These are phyloP conservation scores for Edolisoma coerulescens DNA, from an alignment of 2,113 vertebrate genomes.

Conservation along the genomic window DNA sequence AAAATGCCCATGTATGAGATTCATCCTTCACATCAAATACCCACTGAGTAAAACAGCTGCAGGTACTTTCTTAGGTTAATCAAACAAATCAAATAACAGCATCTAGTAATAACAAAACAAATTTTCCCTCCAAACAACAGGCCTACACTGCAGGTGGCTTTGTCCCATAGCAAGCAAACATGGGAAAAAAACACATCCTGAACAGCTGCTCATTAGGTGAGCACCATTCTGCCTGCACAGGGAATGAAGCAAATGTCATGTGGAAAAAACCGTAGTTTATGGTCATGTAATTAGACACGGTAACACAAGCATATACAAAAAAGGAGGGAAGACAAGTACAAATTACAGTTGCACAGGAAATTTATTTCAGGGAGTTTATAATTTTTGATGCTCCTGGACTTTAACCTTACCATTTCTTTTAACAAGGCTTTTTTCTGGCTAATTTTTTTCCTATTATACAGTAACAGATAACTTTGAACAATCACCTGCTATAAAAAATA, in stretches of 20 bases:
- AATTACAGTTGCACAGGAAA: constrained; percentile 14
- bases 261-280: not conserved
- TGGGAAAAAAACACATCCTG: not conserved
- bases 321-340: constrained; percentile 15
- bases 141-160: not conserved
- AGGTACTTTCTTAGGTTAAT: constrained; percentile 32
- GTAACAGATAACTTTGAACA: not conserved
- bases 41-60: constrained; percentile 13
- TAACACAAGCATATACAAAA: not conserved
- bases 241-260: constrained; percentile 2
- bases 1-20: not conserved
- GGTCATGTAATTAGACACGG: not conserved
- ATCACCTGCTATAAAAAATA: not conserved
- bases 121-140: constrained; percentile 18
- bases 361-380: not conserved
- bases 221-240: not conserved
- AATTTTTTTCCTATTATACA: not conserved
- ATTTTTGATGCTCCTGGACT: constrained; percentile 2
- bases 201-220: constrained; percentile 53
- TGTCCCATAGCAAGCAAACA: not conserved
- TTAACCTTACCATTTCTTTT: not conserved
- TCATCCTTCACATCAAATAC: constrained; percentile 16
- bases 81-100: constrained; percentile 46
- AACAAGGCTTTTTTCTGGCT: not conserved
- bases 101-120: not conserved